Evolutionary conservation across 2,888 invertebrate genomes (phyloP).

Genomic region (Drosophila colorata): DNA sequence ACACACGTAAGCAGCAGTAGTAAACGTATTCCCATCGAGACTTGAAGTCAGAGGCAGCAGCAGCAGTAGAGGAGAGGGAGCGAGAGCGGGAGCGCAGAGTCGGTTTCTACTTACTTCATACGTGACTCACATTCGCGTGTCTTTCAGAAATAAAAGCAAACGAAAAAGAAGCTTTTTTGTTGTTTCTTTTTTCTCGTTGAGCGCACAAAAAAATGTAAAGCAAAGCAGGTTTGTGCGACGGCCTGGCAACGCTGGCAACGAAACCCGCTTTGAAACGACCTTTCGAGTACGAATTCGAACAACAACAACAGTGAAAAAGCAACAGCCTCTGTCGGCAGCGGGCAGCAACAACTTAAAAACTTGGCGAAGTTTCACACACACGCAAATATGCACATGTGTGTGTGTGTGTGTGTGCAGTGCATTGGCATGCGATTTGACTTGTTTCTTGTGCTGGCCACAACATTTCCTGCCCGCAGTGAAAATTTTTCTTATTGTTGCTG

Average conservation of each 20-base stretch:
- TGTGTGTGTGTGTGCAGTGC: constrained; percentile 61
- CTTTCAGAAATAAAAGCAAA: constrained; percentile 75
- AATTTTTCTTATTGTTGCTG: constrained; percentile 38
- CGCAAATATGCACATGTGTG: background rate
- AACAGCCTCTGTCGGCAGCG: constrained; percentile 59
- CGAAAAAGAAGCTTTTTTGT: constrained; percentile 63
- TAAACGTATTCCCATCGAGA: constrained; percentile 41
- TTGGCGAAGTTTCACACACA: constrained; percentile 54
- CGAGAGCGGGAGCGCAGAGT: constrained; percentile 44
- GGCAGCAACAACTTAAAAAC: constrained; percentile 72
- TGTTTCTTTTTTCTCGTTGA: constrained; percentile 32
- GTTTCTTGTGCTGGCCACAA: constrained; percentile 63
- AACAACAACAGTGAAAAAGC: constrained; percentile 60
- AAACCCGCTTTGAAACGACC: constrained; percentile 84
- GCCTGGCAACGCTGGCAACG: constrained; percentile 81
- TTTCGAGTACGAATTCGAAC: constrained; percentile 84
- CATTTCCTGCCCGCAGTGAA: constrained; percentile 73
- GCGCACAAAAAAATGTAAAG: constrained; percentile 75
- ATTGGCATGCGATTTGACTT: constrained; percentile 80
- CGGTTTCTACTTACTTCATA: constrained; percentile 79
- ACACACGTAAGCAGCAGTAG: constrained; percentile 48
- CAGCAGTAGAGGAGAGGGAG: background rate
- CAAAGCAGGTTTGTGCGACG: constrained; percentile 75
- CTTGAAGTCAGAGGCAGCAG: constrained; percentile 29
- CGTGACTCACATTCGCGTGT: constrained; percentile 81